Evolutionary conservation across 2,888 invertebrate species (phyloP), one percentile per base, ranked within the genome.

Genomic region (Drosophila stalkeri): DNA sequence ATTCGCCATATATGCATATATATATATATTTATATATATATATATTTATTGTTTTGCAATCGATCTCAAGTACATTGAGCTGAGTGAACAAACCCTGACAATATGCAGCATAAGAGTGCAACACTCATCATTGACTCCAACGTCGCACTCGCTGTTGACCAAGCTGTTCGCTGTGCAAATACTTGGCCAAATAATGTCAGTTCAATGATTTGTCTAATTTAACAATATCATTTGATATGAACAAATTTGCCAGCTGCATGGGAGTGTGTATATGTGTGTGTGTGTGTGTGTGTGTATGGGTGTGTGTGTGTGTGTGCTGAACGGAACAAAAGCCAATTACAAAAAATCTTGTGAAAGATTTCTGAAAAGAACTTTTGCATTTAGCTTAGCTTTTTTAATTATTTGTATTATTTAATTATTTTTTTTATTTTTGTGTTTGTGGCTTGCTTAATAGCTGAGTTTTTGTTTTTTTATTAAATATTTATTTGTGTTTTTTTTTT

Each of bases 291-390:
- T 23, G 8, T 55, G 16, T 57, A 27, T 63, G 43, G 35, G 63
- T 61, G 52, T 66, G 31, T 52, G 39, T 47, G 23, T 39, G 67
- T 54, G 41, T 56, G 69, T 60, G 57, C 55, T 57, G 37, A 35
- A 74, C 64, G 56, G n/a, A 77, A 70, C 49, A 62, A 55, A 69
- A 61, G 63, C 54, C 61, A 66, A 73, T 62, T 81, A 71, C 57
- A 83, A 72, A 74, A 70, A 62, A 47, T 62, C 65, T 79, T 71
- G 70, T 71, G 80, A 82, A 80, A 73, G 77, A 65, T 68, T 80
- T 77, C 80, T 73, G 80, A 18, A 77, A 77, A 77, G 78, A 76
- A 73, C 54, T 66, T 66, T 56, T 74, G 79, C 76, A 68, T 61
- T 63, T 56, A 64, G 64, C 62, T 49, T 69, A 57, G 60, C 52